Percentiles rank a stretch among this genome's conserved stretches.
phyloP scores from a whole-genome alignment of 2,113 vertebrate genomes.

The Mellivora capensis region DNA sequence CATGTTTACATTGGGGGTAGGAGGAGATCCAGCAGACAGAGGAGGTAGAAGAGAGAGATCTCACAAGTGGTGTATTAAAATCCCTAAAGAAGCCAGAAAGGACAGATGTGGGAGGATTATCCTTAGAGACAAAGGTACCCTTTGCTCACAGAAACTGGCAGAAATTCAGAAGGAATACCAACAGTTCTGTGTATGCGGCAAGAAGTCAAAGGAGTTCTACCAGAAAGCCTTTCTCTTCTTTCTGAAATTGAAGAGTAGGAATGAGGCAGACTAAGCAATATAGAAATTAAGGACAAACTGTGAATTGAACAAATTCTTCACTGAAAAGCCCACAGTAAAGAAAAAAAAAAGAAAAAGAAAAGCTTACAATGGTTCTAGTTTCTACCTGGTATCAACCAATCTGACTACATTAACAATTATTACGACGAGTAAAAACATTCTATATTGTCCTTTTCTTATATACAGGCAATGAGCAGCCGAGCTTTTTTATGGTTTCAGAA shows the following conservation, averaged over 20 bases:
- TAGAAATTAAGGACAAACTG: background rate
- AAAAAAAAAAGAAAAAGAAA: background rate
- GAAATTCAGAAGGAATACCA: background rate
- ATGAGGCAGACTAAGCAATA: background rate
- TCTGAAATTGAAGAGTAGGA: background rate
- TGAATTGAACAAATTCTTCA: background rate
- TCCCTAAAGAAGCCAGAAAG: background rate
- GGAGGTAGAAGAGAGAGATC: background rate
- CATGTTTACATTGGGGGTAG: background rate
- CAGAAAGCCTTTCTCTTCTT: background rate
- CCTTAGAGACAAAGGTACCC: background rate
- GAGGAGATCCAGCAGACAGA: background rate
- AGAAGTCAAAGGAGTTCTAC: background rate
- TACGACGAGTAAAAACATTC: background rate
- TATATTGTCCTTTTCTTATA: background rate
- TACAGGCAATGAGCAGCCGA: background rate
- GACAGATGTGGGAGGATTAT: background rate
- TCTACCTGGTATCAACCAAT: background rate
- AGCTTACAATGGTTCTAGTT: background rate
- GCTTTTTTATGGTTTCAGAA: background rate
- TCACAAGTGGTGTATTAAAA: background rate
- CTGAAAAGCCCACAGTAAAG: background rate
- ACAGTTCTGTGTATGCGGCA: background rate
- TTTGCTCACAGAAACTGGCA: background rate
- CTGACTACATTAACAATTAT: background rate